Conservation (phyloP, 2,888 invertebrate species). For the Sussaba pulchella region DNA sequence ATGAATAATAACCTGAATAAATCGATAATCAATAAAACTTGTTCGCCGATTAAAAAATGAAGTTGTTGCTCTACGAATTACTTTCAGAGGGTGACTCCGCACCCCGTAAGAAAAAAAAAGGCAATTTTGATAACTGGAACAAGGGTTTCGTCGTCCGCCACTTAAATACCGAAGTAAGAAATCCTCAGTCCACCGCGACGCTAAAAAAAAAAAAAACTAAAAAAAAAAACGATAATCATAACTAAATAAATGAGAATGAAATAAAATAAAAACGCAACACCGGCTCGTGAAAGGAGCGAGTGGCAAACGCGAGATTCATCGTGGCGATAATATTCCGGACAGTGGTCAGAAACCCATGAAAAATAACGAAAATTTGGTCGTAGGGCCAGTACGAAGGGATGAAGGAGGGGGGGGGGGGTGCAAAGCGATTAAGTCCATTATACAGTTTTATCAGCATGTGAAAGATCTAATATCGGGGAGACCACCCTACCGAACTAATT, state of each 20-base stretch:
- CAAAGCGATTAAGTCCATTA: constrained; percentile 84
- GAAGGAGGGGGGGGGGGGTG: too few relatives aligned
- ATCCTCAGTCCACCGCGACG: constrained; percentile 36
- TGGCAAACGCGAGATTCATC: constrained; percentile 74
- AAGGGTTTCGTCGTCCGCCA: constrained; percentile 39
- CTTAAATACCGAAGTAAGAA: constrained; percentile 16
- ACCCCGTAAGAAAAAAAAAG: not conserved
- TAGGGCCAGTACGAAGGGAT: too few relatives aligned
- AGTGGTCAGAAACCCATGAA: constrained; percentile 80
- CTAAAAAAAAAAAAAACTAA: constrained; percentile 60
- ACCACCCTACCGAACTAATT: constrained; percentile 71
- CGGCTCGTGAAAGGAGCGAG: constrained; percentile 56
- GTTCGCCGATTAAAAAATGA: too few relatives aligned
- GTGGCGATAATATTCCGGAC: constrained; percentile 75
- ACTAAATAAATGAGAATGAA: constrained; percentile 34
- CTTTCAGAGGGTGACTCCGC: not conserved
- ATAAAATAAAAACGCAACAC: constrained; percentile 28
- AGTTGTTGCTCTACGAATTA: too few relatives aligned
- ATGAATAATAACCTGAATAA: too few relatives aligned
- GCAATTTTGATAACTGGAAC: constrained; percentile 32
- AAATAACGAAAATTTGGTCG: constrained; percentile 83
- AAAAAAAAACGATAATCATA: too few relatives aligned
- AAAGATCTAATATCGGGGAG: constrained; percentile 82
- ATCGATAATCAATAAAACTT: too few relatives aligned
- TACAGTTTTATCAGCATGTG: constrained; percentile 84